phyloP scores from a whole-genome alignment of 2,113 vertebrate species.

The Scomber japonicus region DNA sequence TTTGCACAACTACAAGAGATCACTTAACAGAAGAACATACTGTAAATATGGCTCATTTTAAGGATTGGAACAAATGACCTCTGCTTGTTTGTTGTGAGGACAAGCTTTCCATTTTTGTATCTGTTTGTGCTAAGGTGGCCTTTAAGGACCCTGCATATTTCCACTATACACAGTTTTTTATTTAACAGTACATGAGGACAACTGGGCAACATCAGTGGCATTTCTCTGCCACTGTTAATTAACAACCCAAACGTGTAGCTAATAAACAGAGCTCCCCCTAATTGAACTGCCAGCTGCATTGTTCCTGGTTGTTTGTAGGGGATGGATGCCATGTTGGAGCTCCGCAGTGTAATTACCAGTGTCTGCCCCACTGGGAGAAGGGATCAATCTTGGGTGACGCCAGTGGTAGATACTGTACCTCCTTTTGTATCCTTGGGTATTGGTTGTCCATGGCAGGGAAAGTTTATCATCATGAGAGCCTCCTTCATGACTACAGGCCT shows the following conservation, averaged over 20 bases:
- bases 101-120: neutral
- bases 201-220: constrained; percentile 2
- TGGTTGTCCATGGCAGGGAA: constrained; percentile 55
- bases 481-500: constrained; percentile 46
- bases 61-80: neutral
- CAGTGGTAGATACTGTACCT: constrained; percentile 40
- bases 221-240: constrained; percentile 49
- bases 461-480: constrained; percentile 64
- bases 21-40: no score
- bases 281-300: constrained; percentile 71
- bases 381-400: constrained; percentile 70
- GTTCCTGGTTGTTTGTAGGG: constrained; percentile 59
- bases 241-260: constrained; percentile 51
- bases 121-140: neutral
- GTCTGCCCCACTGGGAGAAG: constrained; percentile 51
- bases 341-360: constrained; percentile 68
- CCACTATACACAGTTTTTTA: constrained; percentile 3
- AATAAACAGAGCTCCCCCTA: constrained; percentile 58
- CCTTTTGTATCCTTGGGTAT: constrained; percentile 56
- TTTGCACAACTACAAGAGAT: neutral
- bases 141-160: constrained; percentile 3
- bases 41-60: neutral
- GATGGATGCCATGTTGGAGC: constrained; percentile 60
- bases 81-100: neutral
- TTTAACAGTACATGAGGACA: constrained; percentile 3